These are phyloP conservation scores for Pardosa pseudoannulata DNA, from an alignment of 2,888 invertebrate species.

Conservation along the genomic window DNA sequence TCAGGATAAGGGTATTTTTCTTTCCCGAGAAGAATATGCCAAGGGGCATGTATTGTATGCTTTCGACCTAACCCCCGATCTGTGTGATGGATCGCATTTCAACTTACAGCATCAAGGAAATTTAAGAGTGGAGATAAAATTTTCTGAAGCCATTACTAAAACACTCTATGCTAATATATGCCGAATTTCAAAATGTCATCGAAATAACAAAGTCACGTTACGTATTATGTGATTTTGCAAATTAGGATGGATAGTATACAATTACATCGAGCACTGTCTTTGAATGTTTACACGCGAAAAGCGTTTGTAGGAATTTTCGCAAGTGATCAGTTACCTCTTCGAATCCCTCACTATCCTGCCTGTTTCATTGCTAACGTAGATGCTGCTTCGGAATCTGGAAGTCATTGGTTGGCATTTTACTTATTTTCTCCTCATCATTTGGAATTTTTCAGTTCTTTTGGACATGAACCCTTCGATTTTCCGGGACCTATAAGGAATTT, in stretches of 20 bases:
- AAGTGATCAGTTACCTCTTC: not conserved
- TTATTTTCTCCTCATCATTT: too few relatives aligned
- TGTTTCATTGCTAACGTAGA: constrained; percentile 6
- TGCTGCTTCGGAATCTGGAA: not conserved
- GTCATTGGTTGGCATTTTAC: not conserved
- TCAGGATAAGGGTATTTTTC: not conserved
- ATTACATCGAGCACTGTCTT: not conserved
- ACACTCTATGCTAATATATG: not conserved
- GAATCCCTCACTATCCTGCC: not conserved
- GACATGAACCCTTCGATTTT: not conserved
- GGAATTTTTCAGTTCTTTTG: not conserved
- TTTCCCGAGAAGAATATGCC: not conserved
- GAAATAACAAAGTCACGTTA: not conserved
- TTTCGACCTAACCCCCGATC: too few relatives aligned
- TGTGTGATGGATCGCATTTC: too few relatives aligned
- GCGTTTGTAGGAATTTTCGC: not conserved
- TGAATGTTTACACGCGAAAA: not conserved
- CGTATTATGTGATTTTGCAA: too few relatives aligned
- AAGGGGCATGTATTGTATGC: not conserved
- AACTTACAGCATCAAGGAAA: too few relatives aligned
- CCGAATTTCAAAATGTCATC: not conserved
- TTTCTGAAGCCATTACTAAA: not conserved
- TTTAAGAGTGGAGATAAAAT: not conserved
- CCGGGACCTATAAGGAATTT: not conserved
- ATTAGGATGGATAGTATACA: not conserved